These are phyloP conservation scores for Troides aeacus DNA, from an alignment of 2,888 invertebrate species.

Conservation along the genomic window DNA sequence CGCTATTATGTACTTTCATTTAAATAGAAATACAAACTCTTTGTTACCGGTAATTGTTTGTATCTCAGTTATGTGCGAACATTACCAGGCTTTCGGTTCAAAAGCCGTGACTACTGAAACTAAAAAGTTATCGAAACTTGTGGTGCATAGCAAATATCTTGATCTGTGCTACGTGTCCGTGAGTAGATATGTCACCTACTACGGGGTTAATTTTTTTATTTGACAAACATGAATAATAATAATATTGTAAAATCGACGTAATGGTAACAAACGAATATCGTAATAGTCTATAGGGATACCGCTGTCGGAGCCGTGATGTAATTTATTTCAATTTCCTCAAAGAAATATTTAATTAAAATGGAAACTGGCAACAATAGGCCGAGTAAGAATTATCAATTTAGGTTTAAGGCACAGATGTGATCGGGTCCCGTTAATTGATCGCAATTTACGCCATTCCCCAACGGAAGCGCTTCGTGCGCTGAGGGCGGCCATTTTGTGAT, in stretches of 20 bases:
- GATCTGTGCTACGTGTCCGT: too few species aligned
- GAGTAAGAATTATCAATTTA: constrained; percentile 40
- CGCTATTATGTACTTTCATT: neutral
- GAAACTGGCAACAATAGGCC: constrained; percentile 34
- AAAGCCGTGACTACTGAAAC: too few species aligned
- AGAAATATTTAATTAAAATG: constrained; percentile 43
- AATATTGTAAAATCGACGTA: neutral
- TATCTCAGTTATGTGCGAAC: too few species aligned
- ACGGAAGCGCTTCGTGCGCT: constrained; percentile 29
- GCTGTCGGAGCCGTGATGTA: constrained; percentile 9
- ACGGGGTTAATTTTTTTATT: too few species aligned
- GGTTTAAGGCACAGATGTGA: constrained; percentile 42
- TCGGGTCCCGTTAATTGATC: constrained; percentile 44
- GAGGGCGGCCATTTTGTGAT: constrained; percentile 34
- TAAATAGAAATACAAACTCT: too few species aligned
- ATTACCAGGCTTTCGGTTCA: too few species aligned
- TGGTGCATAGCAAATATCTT: too few species aligned
- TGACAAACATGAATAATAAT: neutral
- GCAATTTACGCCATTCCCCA: constrained; percentile 38
- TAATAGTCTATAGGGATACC: constrained; percentile 5
- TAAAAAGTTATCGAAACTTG: too few species aligned
- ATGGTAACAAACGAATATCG: neutral
- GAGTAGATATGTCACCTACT: too few species aligned
- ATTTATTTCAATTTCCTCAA: constrained; percentile 24
- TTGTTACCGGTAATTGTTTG: too few species aligned